Evolutionary conservation across 2,888 invertebrate genomes (phyloP).

Genomic region (Drosophila mayaguana): DNA sequence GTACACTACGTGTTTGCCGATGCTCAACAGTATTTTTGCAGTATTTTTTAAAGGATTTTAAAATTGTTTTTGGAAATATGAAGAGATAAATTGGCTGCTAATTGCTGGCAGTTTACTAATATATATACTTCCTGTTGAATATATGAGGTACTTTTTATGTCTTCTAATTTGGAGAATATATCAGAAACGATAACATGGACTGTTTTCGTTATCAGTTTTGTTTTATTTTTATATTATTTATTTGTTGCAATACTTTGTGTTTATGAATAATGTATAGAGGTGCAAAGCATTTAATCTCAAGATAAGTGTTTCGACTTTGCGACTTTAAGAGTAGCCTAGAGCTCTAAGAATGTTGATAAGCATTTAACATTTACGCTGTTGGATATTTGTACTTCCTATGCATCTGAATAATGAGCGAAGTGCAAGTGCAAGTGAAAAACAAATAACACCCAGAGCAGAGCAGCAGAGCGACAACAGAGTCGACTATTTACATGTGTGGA

Average conservation of each 20-base stretch:
- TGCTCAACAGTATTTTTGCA: too few relatives aligned
- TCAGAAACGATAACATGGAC: neutral
- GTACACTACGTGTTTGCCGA: too few relatives aligned
- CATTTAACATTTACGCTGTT: slow-evolving; percentile 17
- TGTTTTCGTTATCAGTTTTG: slow-evolving; percentile 9
- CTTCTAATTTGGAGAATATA: neutral
- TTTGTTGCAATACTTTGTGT: neutral
- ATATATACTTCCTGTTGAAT: neutral
- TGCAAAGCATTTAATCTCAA: slow-evolving; percentile 63
- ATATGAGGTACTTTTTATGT: neutral
- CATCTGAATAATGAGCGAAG: slow-evolving; percentile 22
- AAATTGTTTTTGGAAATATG: too few relatives aligned
- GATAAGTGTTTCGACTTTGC: slow-evolving; percentile 42
- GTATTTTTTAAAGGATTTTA: too few relatives aligned
- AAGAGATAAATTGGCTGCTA: neutral
- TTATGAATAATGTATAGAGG: slow-evolving; percentile 27
- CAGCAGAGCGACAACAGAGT: slow-evolving; percentile 17
- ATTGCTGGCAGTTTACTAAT: neutral
- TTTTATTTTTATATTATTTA: neutral
- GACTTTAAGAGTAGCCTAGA: slow-evolving; percentile 26
- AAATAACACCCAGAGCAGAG: slow-evolving; percentile 15
- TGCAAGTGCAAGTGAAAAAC: slow-evolving; percentile 11
- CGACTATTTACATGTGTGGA: slow-evolving; percentile 10
- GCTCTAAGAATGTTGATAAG: slow-evolving; percentile 52
- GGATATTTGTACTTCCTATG: slow-evolving; percentile 12